Evolutionary conservation across 2,113 vertebrate genomes (phyloP).

Genomic region (Chroicocephalus ridibundus): DNA sequence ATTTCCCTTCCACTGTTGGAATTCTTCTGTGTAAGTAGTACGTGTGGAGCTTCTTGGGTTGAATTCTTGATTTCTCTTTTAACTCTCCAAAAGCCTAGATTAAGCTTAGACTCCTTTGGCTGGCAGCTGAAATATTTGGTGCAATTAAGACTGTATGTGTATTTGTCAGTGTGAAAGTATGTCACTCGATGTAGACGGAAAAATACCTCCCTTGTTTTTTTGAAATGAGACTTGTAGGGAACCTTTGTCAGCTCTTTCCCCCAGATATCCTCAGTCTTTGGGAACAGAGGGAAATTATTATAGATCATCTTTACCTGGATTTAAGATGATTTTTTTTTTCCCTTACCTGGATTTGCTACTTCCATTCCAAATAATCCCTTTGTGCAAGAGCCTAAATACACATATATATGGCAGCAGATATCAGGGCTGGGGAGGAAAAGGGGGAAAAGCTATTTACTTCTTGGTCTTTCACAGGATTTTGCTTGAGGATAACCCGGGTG

Average conservation of each 20-base stretch:
- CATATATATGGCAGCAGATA: not conserved
- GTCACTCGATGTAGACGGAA: not conserved
- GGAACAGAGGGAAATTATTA: not conserved
- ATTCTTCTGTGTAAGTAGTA: not conserved
- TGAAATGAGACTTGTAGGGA: not conserved
- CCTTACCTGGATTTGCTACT: not conserved
- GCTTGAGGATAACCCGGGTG: slow-evolving; percentile 85
- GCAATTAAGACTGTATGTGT: not conserved
- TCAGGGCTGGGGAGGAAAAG: not conserved
- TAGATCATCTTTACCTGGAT: not conserved
- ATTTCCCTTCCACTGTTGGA: not conserved
- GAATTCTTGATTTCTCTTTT: not conserved
- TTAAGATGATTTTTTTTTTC: not conserved
- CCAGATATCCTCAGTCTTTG: not conserved
- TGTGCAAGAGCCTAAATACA: not conserved
- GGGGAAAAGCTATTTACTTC: not conserved
- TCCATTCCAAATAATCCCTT: not conserved
- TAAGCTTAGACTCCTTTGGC: not conserved
- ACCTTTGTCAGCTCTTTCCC: not conserved
- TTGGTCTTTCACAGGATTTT: slow-evolving; percentile 78
- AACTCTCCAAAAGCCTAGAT: not conserved
- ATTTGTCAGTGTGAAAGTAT: not conserved
- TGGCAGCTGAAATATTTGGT: not conserved
- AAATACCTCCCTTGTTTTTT: not conserved
- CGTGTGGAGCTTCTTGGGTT: not conserved